Evolutionary conservation across 2,888 invertebrate species (phyloP).

Genomic region (Cepaea hortensis): DNA sequence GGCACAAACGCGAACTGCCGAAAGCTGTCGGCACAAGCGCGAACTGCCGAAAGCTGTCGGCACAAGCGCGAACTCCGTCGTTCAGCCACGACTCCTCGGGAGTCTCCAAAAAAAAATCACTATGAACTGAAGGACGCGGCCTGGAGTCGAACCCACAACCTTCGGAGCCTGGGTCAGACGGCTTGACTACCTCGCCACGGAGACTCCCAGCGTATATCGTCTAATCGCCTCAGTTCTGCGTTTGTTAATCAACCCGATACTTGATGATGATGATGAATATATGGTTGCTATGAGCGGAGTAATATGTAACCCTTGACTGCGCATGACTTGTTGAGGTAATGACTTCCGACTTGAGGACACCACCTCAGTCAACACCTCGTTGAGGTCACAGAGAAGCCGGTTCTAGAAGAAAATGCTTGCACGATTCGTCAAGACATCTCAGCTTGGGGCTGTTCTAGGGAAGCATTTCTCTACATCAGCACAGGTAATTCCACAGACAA

Average conservation of each 20-base stretch:
- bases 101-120: no score
- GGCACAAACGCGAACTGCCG: no score
- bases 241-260: not conserved
- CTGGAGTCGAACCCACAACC: no score
- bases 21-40: no score
- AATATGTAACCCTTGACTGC: slow-evolving; percentile 50
- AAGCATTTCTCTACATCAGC: slow-evolving; percentile 58
- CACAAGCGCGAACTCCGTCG: no score
- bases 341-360: slow-evolving; percentile 25
- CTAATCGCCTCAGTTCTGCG: no score
- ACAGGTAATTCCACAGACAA: slow-evolving; percentile 46
- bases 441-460: slow-evolving; percentile 49
- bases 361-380: not conserved
- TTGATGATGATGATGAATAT: not conserved
- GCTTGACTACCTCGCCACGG: no score
- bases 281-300: slow-evolving; percentile 53
- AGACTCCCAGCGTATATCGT: no score
- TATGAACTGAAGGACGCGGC: no score
- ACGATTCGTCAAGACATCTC: slow-evolving; percentile 58
- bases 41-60: no score
- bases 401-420: slow-evolving; percentile 60
- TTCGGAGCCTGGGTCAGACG: no score
- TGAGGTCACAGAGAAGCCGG: slow-evolving; percentile 6
- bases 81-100: no score
- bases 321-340: slow-evolving; percentile 32